A percentile compares a stretch with the other conserved stretches of the same genome.
Evolutionary conservation across 2,797 vertebrate genomes (phyloP).

Genomic region (Tokudaia tokunoshimensis): DNA sequence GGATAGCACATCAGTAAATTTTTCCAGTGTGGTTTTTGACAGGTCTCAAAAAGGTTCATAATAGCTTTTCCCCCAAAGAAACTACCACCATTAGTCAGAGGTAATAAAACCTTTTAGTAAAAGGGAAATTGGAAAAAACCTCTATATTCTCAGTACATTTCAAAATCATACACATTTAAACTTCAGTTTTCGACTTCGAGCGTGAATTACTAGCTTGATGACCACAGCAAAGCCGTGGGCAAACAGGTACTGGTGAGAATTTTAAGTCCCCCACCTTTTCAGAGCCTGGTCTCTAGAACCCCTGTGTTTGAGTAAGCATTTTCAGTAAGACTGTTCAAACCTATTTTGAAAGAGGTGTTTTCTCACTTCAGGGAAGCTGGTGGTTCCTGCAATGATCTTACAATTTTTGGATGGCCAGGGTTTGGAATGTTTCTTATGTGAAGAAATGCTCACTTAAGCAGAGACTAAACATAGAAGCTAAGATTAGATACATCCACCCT

Average conservation of each 20-base stretch:
- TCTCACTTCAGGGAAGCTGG: neutral
- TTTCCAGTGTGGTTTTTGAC: slow-evolving; percentile 65
- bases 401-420: neutral
- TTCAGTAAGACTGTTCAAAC: neutral
- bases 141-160: slow-evolving; percentile 64
- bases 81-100: slow-evolving; percentile 63
- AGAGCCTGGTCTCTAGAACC: neutral
- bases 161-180: slow-evolving; percentile 58
- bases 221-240: slow-evolving; percentile 59
- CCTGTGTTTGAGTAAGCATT: neutral
- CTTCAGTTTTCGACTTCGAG: slow-evolving; percentile 60
- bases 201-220: slow-evolving; percentile 64
- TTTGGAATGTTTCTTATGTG: neutral
- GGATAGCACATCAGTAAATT: slow-evolving; percentile 44
- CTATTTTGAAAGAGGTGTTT: rapidly evolving
- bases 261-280: neutral
- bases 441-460: neutral
- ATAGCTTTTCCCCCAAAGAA: slow-evolving; percentile 64
- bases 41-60: slow-evolving; percentile 72
- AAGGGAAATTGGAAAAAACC: neutral
- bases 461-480: slow-evolving; percentile 1
- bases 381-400: neutral
- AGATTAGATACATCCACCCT: neutral
- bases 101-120: slow-evolving; percentile 75
- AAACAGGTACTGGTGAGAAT: slow-evolving; percentile 73